These are phyloP conservation scores for Drosophila santomea DNA, from an alignment of 1,140 invertebrate species.

Conservation along the genomic window DNA sequence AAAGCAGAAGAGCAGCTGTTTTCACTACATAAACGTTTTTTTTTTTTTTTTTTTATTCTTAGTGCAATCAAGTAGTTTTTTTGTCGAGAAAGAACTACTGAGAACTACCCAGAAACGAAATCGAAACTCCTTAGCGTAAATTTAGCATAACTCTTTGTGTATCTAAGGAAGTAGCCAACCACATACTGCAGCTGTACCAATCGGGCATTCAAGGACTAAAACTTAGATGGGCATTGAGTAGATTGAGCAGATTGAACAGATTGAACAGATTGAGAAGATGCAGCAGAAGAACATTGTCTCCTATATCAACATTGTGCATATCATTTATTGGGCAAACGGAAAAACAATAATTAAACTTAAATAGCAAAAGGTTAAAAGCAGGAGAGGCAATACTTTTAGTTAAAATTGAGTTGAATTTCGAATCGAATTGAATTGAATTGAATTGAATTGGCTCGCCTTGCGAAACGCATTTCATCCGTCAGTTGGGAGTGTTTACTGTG, in stretches of 20 bases:
- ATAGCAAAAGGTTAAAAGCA: constrained; percentile 66
- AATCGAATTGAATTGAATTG: constrained; percentile 26
- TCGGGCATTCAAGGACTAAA: not conserved
- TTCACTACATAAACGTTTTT: too few species aligned
- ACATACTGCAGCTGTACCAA: not conserved
- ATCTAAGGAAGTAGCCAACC: not conserved
- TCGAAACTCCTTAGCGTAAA: constrained; percentile 7
- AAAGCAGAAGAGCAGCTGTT: too few species aligned
- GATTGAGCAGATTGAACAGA: too few species aligned
- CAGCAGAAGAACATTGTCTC: constrained; percentile 25
- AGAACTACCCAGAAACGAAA: too few species aligned
- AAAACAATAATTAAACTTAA: constrained; percentile 79
- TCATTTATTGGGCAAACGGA: constrained; percentile 63
- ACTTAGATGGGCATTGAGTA: not conserved
- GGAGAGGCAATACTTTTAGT: constrained; percentile 75
- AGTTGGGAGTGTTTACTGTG: constrained; percentile 51
- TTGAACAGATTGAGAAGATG: too few species aligned
- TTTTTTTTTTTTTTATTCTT: too few species aligned
- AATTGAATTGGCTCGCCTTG: constrained; percentile 11
- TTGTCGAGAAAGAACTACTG: not conserved
- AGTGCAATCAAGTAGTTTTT: not conserved
- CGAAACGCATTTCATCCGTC: constrained; percentile 23
- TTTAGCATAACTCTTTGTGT: constrained; percentile 6
- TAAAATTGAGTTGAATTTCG: constrained; percentile 54
- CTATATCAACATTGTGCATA: constrained; percentile 79